phyloP scores from a whole-genome alignment of 92 coral and sea anemone species.

The Parazoanthus atlanticus region DNA sequence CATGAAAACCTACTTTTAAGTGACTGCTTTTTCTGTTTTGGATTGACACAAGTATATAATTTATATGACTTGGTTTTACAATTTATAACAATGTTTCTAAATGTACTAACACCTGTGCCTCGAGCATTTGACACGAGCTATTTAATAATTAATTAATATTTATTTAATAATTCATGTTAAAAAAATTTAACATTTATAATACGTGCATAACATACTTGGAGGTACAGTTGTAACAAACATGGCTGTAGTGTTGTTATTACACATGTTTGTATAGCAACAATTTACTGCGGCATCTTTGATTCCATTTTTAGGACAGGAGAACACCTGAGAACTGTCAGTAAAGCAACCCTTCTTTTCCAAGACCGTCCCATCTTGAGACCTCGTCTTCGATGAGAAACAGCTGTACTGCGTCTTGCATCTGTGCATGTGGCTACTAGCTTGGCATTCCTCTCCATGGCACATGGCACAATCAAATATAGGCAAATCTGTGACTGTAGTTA shows the following conservation, averaged over 20 bases:
- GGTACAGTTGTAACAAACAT: background rate
- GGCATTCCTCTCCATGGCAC: background rate
- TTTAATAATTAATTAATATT: background rate
- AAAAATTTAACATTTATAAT: background rate
- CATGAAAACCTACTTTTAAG: too few species aligned
- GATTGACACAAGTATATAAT: too few species aligned
- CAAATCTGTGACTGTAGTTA: background rate
- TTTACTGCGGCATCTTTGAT: background rate
- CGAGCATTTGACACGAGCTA: background rate
- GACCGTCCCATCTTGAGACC: background rate
- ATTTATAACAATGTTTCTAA: background rate
- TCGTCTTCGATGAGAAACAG: conserved; percentile 16
- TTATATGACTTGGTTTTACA: too few species aligned
- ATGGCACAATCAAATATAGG: background rate
- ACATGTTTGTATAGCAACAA: conserved; percentile 19
- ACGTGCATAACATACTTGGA: conserved; percentile 3
- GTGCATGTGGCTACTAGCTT: background rate
- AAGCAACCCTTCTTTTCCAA: conserved; percentile 24
- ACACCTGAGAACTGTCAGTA: background rate
- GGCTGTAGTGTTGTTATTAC: conserved; percentile 1
- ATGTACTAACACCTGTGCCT: background rate
- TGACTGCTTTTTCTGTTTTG: too few species aligned
- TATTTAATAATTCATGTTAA: too few species aligned
- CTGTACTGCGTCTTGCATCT: conserved; percentile 8
- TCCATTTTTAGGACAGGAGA: background rate